phyloP scores from a whole-genome alignment of 1,140 invertebrate genomes.

The Platyscapa corneri region DNA sequence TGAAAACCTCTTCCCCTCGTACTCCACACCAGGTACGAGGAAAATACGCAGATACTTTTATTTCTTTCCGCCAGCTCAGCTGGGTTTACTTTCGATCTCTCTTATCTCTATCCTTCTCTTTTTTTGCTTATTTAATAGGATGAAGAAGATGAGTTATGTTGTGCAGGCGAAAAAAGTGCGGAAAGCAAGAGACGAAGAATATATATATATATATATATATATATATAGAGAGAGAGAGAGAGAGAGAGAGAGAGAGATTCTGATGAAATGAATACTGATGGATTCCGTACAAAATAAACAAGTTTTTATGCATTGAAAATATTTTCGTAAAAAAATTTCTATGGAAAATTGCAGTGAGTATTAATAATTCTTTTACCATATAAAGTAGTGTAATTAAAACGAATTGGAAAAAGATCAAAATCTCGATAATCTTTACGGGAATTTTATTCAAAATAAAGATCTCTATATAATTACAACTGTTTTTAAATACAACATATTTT shows the following conservation, averaged over 20 bases:
- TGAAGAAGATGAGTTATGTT: slow-evolving; percentile 46
- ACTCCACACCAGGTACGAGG: not conserved
- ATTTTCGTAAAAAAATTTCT: slow-evolving; percentile 5
- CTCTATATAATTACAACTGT: not conserved
- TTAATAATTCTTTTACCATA: slow-evolving; percentile 3
- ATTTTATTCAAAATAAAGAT: not conserved
- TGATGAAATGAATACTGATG: slow-evolving; percentile 57
- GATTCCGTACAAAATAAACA: slow-evolving; percentile 44
- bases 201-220: too few relatives aligned
- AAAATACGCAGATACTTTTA: slow-evolving; percentile 49
- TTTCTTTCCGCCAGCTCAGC: slow-evolving; percentile 54
- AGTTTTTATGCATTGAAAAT: slow-evolving; percentile 38
- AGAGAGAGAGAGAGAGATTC: slow-evolving; percentile 14
- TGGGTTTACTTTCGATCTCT: slow-evolving; percentile 55
- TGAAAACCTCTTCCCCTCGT: not conserved
- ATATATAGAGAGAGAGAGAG: too few relatives aligned
- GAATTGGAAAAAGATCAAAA: not conserved
- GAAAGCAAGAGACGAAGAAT: slow-evolving; percentile 36
- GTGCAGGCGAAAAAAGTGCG: slow-evolving; percentile 10
- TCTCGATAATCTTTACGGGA: not conserved
- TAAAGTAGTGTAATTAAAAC: slow-evolving; percentile 9
- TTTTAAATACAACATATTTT: not conserved
- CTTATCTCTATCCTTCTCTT: slow-evolving; percentile 20
- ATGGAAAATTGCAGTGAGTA: not conserved
- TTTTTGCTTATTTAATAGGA: slow-evolving; percentile 43